Evolutionary conservation across 2,888 invertebrate genomes (phyloP), one percentile per base, ranked within the genome.

Genomic region (Chaitophorus viminalis): DNA sequence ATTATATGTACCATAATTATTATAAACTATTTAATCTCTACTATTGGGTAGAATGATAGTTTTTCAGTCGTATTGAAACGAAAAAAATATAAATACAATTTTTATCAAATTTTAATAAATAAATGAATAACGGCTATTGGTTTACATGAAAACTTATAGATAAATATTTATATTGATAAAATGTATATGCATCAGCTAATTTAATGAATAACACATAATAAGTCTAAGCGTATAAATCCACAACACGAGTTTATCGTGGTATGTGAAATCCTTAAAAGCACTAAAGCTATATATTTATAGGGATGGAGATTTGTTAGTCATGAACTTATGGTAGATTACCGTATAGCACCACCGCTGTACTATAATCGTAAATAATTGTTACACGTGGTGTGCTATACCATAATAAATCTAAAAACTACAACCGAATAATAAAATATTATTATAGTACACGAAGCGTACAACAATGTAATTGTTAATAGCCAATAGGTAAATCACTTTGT

Each of bases 271-370:
- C 54, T 60, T 78, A 25, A 78, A 79, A 60, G 79, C 79, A 65
- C 60, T 65, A 79, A 18, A 65, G 60, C n/a, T 25, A 36, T 25
- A 36, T 78, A 36, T 78, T 36, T 79, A 36, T 79, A n/a, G 31
- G 11, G 60, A n/a, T 36, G 17, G 60, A 3, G 36, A 65, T 79
- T n/a, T 65, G n/a, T 79, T 79, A 36, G 79, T 79, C 60, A 60
- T 65, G 36, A 33, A 65, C 36, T 8, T 36, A 36, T 54, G 4
- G 29, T 31, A 79, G 65, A 81, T 81, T 81, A 46, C 39, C 17
- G 5, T 33, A n/a, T n/a, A 78, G 39, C 68, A 68, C 68, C 82
- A 70, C 82, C 82, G 82, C 46, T 72, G 82, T 82, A 82, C 82
- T 46, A 82, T 82, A 81, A 65, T 39, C 31, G 39, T 68, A 39